Percentiles rank a stretch among this genome's conserved stretches.
phyloP scores from a whole-genome alignment of 23 tunicate species.

The Corella eumyota region DNA sequence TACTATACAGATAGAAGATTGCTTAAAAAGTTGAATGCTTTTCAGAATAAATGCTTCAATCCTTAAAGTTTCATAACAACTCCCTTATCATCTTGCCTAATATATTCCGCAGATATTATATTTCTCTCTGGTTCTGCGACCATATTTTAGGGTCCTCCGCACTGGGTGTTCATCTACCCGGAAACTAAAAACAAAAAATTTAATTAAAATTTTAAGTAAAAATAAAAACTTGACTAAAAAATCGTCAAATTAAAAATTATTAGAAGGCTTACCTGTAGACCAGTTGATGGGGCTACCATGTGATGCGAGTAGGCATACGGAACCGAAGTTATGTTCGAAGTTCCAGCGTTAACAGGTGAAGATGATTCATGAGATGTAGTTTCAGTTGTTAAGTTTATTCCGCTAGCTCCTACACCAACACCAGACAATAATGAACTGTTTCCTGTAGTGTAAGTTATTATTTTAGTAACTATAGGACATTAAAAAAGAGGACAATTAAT shows the following conservation, averaged over 20 bases:
- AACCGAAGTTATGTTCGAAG: constrained; percentile 8
- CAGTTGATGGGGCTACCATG: constrained; percentile 8
- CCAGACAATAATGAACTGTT: constrained; percentile 1
- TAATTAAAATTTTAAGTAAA: neutral
- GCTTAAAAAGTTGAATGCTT: too few species aligned
- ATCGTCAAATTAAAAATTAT: constrained; percentile 1
- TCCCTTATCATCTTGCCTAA: too few species aligned
- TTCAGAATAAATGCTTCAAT: too few species aligned
- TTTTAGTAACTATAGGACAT: neutral
- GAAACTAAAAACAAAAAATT: neutral
- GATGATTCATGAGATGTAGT: too few species aligned
- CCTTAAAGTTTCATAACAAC: too few species aligned
- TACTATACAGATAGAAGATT: too few species aligned
- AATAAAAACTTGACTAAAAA: neutral
- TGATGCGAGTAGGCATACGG: constrained; percentile 21
- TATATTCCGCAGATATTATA: too few species aligned
- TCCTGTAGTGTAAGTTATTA: neutral
- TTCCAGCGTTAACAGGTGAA: neutral
- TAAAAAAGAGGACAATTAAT: neutral
- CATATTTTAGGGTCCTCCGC: too few species aligned
- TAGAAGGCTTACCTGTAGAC: constrained; percentile 7
- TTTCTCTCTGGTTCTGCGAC: too few species aligned
- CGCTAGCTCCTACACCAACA: neutral
- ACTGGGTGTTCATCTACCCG: too few species aligned
- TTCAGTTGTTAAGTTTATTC: constrained; percentile 1